Evolutionary conservation across 1,140 invertebrate genomes (phyloP).

Genomic region (Drosophila parvula): DNA sequence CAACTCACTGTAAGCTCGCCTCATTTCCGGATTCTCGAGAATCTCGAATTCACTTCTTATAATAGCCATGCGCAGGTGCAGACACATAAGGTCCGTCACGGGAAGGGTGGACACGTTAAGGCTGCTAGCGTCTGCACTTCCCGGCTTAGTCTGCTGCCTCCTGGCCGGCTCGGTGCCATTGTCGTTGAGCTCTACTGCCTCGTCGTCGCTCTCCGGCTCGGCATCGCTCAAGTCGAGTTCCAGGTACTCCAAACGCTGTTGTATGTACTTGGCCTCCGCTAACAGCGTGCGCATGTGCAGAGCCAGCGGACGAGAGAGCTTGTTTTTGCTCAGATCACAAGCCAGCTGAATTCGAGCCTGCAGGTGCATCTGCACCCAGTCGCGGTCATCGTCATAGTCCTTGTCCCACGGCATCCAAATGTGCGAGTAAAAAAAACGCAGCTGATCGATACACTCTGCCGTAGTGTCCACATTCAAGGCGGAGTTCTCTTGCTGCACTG

Average conservation of each 20-base stretch:
- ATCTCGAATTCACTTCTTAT: conserved; percentile 87
- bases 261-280: conserved; percentile 85
- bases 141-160: conserved; percentile 38
- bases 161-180: conserved; percentile 36
- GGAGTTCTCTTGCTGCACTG: conserved; percentile 85
- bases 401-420: conserved; percentile 88
- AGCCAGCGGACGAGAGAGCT: conserved; percentile 83
- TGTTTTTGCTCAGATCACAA: conserved; percentile 86
- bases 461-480: conserved; percentile 84
- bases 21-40: conserved; percentile 86
- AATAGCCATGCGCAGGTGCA: conserved; percentile 86
- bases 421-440: conserved; percentile 87
- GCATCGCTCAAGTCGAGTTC: conserved; percentile 85
- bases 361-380: conserved; percentile 86
- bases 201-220: conserved; percentile 72
- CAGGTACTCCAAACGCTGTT: conserved; percentile 84
- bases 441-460: conserved; percentile 85
- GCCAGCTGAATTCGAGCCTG: conserved; percentile 86
- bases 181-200: conserved; percentile 56
- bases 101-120: conserved; percentile 72
- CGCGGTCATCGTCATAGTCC: conserved; percentile 86
- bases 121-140: conserved; percentile 23
- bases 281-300: conserved; percentile 86
- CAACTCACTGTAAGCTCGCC: conserved; percentile 84
- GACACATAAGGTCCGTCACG: conserved; percentile 85